phyloP scores from a whole-genome alignment of 2,113 vertebrate species.

The Pseudolaguvia tuberculata region DNA sequence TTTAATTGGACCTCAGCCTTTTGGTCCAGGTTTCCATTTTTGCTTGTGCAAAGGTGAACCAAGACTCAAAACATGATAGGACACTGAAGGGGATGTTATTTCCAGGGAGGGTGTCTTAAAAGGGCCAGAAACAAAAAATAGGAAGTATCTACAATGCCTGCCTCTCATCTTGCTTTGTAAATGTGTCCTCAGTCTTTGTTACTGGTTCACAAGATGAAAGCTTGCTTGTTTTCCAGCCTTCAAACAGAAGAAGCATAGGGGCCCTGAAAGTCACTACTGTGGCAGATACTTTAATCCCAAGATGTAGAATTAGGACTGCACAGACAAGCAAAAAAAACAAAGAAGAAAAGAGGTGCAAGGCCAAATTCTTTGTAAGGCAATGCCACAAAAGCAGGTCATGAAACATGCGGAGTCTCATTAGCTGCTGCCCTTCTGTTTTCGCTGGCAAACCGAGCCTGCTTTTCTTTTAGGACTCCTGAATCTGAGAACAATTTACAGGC shows the following conservation, averaged over 20 bases:
- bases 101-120: conserved; percentile 47
- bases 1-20: conserved; percentile 47
- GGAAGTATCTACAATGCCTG: conserved; percentile 16
- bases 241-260: conserved; percentile 57
- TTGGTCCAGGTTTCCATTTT: conserved; percentile 38
- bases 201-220: conserved; percentile 67
- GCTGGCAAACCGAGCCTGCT: not conserved
- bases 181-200: conserved; percentile 55
- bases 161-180: conserved; percentile 34
- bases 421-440: conserved; percentile 46
- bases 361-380: conserved; percentile 10
- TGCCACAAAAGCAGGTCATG: conserved; percentile 7
- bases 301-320: not conserved
- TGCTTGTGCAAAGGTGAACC: conserved; percentile 44
- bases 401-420: conserved; percentile 33
- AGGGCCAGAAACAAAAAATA: conserved; percentile 15
- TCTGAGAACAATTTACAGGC: not conserved
- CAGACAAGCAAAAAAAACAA: conserved; percentile 1
- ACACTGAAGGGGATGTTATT: conserved; percentile 52
- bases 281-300: conserved; percentile 52
- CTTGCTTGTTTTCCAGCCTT: conserved; percentile 69
- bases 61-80: conserved; percentile 36
- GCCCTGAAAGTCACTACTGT: conserved; percentile 65
- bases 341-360: not conserved
- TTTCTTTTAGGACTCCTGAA: not conserved